Base-by-base conservation (phyloP, 2,113 vertebrate genomes). In the Myotis yumanensis region DNA sequence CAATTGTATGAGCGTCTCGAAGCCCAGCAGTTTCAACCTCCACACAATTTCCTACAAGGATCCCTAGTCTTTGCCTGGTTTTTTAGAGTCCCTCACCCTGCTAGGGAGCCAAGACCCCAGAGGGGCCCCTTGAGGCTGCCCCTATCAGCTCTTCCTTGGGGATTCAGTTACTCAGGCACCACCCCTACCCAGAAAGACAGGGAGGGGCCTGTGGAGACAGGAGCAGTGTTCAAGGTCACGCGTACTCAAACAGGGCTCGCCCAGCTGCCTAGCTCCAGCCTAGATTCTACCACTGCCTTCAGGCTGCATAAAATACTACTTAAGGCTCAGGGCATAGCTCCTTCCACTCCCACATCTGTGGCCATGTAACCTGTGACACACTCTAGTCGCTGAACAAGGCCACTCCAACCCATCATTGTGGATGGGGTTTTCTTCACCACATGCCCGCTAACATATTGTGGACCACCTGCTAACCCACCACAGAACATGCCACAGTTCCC, bases 211-310 rank as follows among this genome's bases (percentile, higher is more conserved):
- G 7, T 16, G 54, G 57, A 75, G 37, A 59, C 10, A 72, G 66
- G 16, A 77, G 7, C 43, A 4, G 22, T 52, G 11, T 77, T 80
- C 35, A 32, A 68, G 7, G 6, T 28, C 25, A 1, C 7, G 1
- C 40, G n/a, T 0, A 0, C 48, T 46, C 40, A 57, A 37, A 32
- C 2, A 7, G 0, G 0, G 68, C 57, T 73, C 35, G 23, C 4
- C 32, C 1, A 30, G 79, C 79, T 62, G 57, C 79, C 35, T 25
- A 43, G 35, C 15, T 52, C 35, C 52, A 54, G 15, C 30, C 79
- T 59, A 43, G 54, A 18, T 16, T 43, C 77, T 16, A 30, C 37
- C 16, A 0, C 7, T 35, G 8, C 22, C 51, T 20, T 7, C n/a
- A 10, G 9, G 5, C 37, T 71, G 9, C 16, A 11, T 28, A n/a